phyloP scores from a whole-genome alignment of 2,797 vertebrate genomes.

The Nannoperca obscura region DNA sequence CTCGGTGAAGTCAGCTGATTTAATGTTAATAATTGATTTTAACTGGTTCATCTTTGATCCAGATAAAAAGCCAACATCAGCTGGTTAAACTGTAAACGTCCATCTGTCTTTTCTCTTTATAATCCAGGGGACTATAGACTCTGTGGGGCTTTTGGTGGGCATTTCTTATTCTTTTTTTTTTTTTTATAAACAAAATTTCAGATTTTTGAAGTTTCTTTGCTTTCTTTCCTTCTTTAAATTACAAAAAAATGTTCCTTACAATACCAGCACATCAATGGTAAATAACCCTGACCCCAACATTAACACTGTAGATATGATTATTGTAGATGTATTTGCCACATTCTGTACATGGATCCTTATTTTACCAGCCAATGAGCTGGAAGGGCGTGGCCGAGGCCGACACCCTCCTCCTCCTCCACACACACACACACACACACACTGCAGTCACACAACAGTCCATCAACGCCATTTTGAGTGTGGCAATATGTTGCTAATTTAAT shows the following conservation, averaged over 20 bases:
- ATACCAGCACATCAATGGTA: not conserved
- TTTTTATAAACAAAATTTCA: not conserved
- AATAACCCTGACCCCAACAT: not conserved
- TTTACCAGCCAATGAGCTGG: constrained; percentile 61
- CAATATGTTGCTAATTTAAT: fast-evolving
- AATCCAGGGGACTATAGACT: not conserved
- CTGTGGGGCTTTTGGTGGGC: not conserved
- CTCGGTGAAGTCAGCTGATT: too few relatives aligned
- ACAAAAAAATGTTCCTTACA: not conserved
- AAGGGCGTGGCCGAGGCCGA: not conserved
- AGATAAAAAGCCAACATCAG: not conserved
- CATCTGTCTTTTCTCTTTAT: not conserved
- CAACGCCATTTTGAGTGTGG: constrained; percentile 63
- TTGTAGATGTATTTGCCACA: not conserved
- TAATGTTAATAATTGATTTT: not conserved
- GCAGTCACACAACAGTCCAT: fast-evolving
- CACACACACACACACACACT: not conserved
- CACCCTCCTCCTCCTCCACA: constrained; percentile 23
- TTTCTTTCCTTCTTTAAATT: not conserved
- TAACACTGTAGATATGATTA: not conserved
- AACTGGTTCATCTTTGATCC: not conserved
- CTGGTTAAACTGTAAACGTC: not conserved
- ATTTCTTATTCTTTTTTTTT: not conserved
- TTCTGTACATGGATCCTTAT: constrained; percentile 27
- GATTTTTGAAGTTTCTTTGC: not conserved